Conservation (phyloP, 2,113 vertebrate genomes). For the Gallinago media region DNA sequence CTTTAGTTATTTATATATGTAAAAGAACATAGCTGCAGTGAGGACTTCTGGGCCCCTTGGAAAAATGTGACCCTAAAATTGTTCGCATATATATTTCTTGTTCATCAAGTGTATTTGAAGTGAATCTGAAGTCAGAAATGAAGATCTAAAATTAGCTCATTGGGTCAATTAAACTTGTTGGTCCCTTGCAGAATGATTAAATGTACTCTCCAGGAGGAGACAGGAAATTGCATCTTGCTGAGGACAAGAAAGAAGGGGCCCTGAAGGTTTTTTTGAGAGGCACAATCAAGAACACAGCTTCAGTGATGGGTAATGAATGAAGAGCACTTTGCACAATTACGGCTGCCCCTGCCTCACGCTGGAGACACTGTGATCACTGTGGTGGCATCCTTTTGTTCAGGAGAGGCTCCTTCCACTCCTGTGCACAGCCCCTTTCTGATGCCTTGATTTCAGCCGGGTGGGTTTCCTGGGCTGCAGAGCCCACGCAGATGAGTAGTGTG, state of each 20-base stretch:
- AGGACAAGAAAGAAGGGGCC: background rate
- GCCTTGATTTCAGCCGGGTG: background rate
- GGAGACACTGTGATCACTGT: background rate
- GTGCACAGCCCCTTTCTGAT: background rate
- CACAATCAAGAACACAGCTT: background rate
- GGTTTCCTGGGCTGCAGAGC: background rate
- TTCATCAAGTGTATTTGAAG: background rate
- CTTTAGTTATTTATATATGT: background rate
- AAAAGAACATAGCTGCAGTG: background rate
- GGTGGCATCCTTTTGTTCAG: background rate
- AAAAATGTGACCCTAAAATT: background rate
- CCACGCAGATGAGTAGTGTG: background rate
- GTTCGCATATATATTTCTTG: background rate
- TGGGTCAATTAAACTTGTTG: slow-evolving; percentile 6
- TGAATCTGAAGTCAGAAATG: background rate
- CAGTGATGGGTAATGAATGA: background rate
- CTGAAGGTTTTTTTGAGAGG: slow-evolving; percentile 2
- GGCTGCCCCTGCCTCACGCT: background rate
- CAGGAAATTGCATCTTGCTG: slow-evolving; percentile 15
- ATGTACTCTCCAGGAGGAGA: slow-evolving; percentile 1
- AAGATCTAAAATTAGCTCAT: slow-evolving; percentile 22
- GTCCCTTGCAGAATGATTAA: slow-evolving; percentile 15
- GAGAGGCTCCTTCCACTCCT: background rate
- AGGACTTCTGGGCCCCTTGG: background rate
- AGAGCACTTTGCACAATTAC: slow-evolving; percentile 17